Conservation (phyloP, 2,113 vertebrate genomes). For the Cynopterus brachyotis region DNA sequence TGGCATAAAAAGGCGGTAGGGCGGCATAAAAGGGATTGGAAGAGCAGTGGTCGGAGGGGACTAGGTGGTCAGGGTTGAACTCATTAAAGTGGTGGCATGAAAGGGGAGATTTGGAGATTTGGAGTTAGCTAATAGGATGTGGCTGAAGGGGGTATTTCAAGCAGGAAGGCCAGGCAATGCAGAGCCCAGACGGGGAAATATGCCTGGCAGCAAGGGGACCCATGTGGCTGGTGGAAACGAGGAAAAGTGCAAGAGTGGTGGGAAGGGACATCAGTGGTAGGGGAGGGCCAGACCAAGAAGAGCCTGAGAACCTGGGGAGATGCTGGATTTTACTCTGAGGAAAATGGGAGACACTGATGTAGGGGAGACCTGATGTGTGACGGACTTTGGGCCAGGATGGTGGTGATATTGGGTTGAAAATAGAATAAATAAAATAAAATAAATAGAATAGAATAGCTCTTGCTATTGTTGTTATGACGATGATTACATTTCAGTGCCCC, state of each 20-base stretch:
- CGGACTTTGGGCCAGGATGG: neutral
- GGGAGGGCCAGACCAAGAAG: neutral
- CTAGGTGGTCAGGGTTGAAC: too few species aligned
- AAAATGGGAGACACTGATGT: neutral
- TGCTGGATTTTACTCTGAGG: neutral
- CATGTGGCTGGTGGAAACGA: neutral
- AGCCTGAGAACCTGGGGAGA: neutral
- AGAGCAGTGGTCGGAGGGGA: neutral
- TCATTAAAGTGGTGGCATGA: neutral
- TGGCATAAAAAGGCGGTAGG: neutral
- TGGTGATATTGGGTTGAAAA: neutral
- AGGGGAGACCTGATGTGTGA: too few species aligned
- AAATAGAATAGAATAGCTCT: neutral
- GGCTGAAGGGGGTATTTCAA: fast-evolving
- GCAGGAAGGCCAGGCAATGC: neutral
- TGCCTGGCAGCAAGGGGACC: too few species aligned
- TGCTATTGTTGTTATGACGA: neutral
- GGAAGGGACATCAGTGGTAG: fast-evolving
- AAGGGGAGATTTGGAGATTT: neutral
- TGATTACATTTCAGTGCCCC: neutral
- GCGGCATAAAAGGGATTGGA: neutral
- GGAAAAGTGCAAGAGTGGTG: too few species aligned
- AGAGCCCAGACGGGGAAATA: too few species aligned
- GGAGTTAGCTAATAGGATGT: neutral
- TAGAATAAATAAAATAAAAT: too few species aligned